Conservation (phyloP, 1,140 invertebrate genomes). For the Drosophila pruinosa region DNA sequence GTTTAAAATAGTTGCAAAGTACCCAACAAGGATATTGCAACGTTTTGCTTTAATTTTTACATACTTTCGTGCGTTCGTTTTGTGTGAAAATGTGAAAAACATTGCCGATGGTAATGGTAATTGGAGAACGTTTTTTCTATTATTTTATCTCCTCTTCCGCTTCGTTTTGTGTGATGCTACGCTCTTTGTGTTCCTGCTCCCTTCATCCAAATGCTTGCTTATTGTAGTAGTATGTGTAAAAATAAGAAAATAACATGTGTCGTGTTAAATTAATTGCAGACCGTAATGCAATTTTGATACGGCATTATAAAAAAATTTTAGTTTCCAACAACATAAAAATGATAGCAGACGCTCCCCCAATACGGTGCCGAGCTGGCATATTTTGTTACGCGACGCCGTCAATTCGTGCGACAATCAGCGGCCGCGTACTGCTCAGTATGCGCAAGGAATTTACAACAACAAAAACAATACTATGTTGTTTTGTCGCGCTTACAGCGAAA, state of each 20-base stretch:
- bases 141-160: constrained; percentile 80
- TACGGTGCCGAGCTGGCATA: constrained; percentile 77
- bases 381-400: constrained; percentile 72
- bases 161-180: constrained; percentile 65
- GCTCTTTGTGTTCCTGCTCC: constrained; percentile 66
- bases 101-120: constrained; percentile 70
- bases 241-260: constrained; percentile 34
- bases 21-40: constrained; percentile 22
- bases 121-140: constrained; percentile 79
- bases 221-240: constrained; percentile 42
- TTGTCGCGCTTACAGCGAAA: constrained; percentile 24
- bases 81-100: constrained; percentile 62
- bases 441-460: constrained; percentile 72
- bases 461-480: constrained; percentile 59
- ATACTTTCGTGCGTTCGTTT: constrained; percentile 36
- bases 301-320: constrained; percentile 31
- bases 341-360: constrained; percentile 73
- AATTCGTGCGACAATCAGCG: constrained; percentile 46
- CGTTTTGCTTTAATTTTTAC: constrained; percentile 34
- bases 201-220: constrained; percentile 15
- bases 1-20: constrained; percentile 62
- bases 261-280: neutral
- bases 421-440: constrained; percentile 58
- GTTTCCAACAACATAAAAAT: constrained; percentile 62
- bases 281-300: constrained; percentile 1